Evolutionary conservation across 1,140 invertebrate genomes (phyloP), one percentile per base, ranked within the genome.

Genomic region (Hycleus phaleratus): DNA sequence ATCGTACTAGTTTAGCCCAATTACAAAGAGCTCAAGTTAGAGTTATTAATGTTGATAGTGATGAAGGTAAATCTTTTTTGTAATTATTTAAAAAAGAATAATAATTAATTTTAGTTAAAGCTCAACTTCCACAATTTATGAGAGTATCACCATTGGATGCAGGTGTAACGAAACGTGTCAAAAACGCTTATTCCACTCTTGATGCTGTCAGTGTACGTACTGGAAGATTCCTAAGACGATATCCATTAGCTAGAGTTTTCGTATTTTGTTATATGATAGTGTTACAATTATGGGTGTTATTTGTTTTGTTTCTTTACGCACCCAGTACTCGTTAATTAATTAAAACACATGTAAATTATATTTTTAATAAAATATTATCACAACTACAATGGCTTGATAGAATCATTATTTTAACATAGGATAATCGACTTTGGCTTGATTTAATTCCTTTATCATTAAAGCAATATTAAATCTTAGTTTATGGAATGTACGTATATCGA

Each of bases 191-290:
- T 66, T 85, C 85, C 26, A 81, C 81, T 39, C 75, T 92, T 10
- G 90, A 93, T 74, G 80, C 82, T 26, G 82, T 90, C 59, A 87
- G 87, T 61, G 79, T 93, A 46, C 77, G 88, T 53, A 80, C 89
- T 18, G 90, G 90, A 11, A 79, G 89, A 10, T 92, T 92, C 74
- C 73, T 93, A 32, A 78, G 89, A 56, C 75, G 88, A 58, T 90
- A 92, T 79, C 90, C 90, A 4, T 77, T 90, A 53, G 86, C 88
- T 39, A 79, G 90, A 61, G 83, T 91, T 49, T 82, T 90, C 73
- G 82, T 91, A 8, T 79, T 93, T 51, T 74, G 85, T 58, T 92
- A 92, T 60, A 71, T 71, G 67, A 66, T 71, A 65, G 66, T 87
- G 43, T 72, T 88, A 24, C 86, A 88, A 69, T 74, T 87, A 18